Evolutionary conservation across 2,113 vertebrate genomes (phyloP).

Genomic region (Cyanoderma ruficeps): DNA sequence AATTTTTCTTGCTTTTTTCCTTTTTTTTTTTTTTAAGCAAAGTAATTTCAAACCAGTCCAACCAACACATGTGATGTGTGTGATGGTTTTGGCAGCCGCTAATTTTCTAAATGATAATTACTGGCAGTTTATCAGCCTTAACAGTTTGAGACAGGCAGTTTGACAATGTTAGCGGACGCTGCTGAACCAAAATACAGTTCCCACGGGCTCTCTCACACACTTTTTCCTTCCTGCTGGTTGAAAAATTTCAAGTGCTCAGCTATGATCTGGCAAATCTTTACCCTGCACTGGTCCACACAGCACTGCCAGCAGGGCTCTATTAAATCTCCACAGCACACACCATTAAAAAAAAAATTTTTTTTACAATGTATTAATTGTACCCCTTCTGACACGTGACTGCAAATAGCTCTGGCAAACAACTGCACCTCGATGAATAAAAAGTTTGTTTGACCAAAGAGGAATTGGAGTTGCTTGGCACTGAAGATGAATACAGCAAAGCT

Average conservation of each 20-base stretch:
- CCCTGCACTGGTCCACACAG: not conserved
- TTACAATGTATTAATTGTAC: slow-evolving; percentile 69
- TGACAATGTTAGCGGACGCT: not conserved
- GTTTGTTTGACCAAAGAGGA: slow-evolving; percentile 60
- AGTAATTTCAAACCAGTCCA: slow-evolving; percentile 32
- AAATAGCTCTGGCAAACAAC: slow-evolving; percentile 58
- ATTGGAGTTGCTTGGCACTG: slow-evolving; percentile 45
- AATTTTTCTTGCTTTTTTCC: not conserved
- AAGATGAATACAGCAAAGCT: slow-evolving; percentile 4
- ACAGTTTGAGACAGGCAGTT: slow-evolving; percentile 12
- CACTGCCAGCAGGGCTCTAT: not conserved
- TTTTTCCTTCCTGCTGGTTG: not conserved
- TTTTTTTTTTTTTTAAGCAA: not conserved
- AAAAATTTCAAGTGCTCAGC: slow-evolving; percentile 14
- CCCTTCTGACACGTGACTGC: slow-evolving; percentile 38
- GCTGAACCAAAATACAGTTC: slow-evolving; percentile 28
- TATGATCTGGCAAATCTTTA: slow-evolving; percentile 10
- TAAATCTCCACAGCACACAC: not conserved
- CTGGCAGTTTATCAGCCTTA: slow-evolving; percentile 29
- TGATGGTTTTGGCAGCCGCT: slow-evolving; percentile 1
- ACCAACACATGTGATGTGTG: not conserved
- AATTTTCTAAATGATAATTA: slow-evolving; percentile 38
- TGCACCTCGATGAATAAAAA: slow-evolving; percentile 65
- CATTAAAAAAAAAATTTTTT: not conserved
- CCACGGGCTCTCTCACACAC: not conserved